Evolutionary conservation across 2,113 vertebrate genomes (phyloP).

Genomic region (Cyprinus carpio): DNA sequence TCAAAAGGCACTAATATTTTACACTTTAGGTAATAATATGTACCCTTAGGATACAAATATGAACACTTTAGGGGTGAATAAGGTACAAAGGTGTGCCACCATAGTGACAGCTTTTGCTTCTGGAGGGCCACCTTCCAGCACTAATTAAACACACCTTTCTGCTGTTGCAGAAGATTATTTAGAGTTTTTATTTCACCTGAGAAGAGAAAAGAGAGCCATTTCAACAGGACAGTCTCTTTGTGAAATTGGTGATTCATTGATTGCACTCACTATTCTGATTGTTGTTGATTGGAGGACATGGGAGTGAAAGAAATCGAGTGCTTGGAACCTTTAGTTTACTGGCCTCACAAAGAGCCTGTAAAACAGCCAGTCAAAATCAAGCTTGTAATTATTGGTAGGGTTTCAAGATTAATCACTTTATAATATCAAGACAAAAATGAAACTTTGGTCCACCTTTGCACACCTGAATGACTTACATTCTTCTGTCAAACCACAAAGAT

Average conservation of each 20-base stretch:
- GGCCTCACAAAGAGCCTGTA: constrained; percentile 48
- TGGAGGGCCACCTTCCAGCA: neutral
- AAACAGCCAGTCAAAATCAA: constrained; percentile 1
- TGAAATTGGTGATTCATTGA: neutral
- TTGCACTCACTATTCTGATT: constrained; percentile 61
- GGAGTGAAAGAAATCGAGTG: neutral
- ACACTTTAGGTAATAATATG: too few species aligned
- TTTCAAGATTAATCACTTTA: neutral
- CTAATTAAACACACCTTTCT: constrained; percentile 36
- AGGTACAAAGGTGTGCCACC: too few species aligned
- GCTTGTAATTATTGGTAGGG: neutral
- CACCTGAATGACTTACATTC: too few species aligned
- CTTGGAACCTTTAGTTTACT: constrained; percentile 28
- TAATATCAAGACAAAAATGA: neutral
- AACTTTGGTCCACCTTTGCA: neutral
- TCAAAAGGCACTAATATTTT: too few species aligned
- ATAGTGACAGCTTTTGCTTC: neutral
- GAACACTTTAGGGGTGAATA: too few species aligned
- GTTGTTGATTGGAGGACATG: constrained; percentile 15
- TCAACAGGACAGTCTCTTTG: neutral
- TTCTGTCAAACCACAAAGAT: too few species aligned
- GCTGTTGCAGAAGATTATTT: constrained; percentile 61
- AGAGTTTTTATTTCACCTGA: constrained; percentile 61
- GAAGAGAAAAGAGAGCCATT: neutral
- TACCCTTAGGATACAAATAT: too few species aligned